These are phyloP conservation scores for Lycodopsis pacificus DNA, from an alignment of 2,797 vertebrate genomes.

Conservation along the genomic window DNA sequence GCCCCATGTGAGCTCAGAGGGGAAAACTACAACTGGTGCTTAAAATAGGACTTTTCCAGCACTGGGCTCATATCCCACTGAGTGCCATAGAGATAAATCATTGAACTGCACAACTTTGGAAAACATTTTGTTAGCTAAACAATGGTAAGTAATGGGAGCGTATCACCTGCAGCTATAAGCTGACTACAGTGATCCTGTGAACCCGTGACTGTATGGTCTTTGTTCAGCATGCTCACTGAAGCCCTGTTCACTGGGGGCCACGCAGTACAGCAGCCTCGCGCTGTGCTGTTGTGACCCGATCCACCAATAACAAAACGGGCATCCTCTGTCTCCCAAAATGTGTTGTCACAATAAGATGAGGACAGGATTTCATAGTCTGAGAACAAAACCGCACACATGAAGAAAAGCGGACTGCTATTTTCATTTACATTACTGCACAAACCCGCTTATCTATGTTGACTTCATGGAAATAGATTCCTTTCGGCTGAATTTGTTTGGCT, in stretches of 20 bases:
- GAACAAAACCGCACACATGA: conserved; percentile 9
- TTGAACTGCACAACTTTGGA: conserved; percentile 25
- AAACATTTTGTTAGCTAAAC: conserved; percentile 13
- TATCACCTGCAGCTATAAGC: conserved; percentile 21
- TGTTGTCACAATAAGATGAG: conserved; percentile 51
- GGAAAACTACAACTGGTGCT: conserved; percentile 54
- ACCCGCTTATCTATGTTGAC: conserved; percentile 21
- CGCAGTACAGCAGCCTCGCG: not conserved
- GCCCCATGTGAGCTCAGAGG: conserved; percentile 37
- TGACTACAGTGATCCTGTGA: conserved; percentile 21
- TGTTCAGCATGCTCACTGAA: conserved; percentile 13
- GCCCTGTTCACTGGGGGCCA: conserved; percentile 19
- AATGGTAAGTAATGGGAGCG: not conserved
- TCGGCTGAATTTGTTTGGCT: conserved; percentile 33
- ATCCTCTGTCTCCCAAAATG: conserved; percentile 13
- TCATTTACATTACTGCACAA: not conserved
- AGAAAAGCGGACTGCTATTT: not conserved
- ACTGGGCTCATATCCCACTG: conserved; percentile 1
- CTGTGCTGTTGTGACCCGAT: conserved; percentile 29
- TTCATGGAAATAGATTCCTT: conserved; percentile 27
- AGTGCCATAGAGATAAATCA: conserved; percentile 18
- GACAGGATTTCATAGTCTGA: not conserved
- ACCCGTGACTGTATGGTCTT: conserved; percentile 35
- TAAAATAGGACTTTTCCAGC: conserved; percentile 63
- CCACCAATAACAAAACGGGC: conserved; percentile 39